Evolutionary conservation across 1,140 invertebrate genomes (phyloP), one percentile per base, ranked within the genome.

Genomic region (Calephelis virginiensis): DNA sequence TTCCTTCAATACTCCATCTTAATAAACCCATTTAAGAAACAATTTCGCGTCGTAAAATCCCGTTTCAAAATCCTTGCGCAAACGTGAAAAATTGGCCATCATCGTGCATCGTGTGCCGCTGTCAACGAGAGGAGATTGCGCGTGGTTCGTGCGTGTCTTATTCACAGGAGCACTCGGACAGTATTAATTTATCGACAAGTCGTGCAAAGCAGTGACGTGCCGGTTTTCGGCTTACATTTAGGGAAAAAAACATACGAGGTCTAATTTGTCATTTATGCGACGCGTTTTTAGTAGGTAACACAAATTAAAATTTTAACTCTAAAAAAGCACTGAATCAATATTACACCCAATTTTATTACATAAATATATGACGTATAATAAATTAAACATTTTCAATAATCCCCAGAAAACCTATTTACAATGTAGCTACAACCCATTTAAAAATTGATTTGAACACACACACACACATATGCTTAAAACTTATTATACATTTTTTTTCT

Each of bases 121-220:
- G 68, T 69, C 61, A 64, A 64, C 72, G 69, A 64, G 73, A 70
- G 73, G 78, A 76, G 81, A 71, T 68, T 72, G 73, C 64, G 72
- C 72, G 71, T 8, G 60, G 69, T 70, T 81, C 82, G 80, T 81
- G 83, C 83, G 78, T 82, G 84, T 76, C 72, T 68, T 68, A 72
- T 66, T 75, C 70, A 71, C 81, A 66, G 81, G 80, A 77, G 80
- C 80, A 75, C 64, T 83, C 80, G 73, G 70, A 79, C 77, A 80
- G 82, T 77, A 83, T 83, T 86, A 89, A 90, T 89, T 89, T 84
- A 90, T 86, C 80, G 80, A 70, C 78, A 82, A 88, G 80, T 87
- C 86, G 84, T 89, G 85, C 88, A 86, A 59, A 86, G 83, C 83
- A 81, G 71, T 86, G 86, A 88, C 81, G 77, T 82, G 81, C 77